Conservation (phyloP, 2,888 invertebrate genomes). For the Unio pictorum region DNA sequence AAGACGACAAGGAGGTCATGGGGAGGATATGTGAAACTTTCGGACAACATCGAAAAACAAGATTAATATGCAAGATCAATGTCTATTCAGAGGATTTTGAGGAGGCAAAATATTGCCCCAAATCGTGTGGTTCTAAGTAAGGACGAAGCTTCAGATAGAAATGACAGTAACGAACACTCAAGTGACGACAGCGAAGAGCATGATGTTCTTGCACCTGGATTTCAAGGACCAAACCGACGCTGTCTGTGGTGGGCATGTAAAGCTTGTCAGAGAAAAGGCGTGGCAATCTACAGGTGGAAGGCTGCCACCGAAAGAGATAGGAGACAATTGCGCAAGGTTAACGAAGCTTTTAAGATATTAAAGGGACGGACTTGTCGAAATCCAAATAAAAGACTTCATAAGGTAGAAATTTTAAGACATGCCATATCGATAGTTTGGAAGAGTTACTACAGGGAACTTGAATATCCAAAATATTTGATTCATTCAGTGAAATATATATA, state of each 20-base stretch:
- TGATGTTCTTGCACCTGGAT: constrained; percentile 72
- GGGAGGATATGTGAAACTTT: not conserved
- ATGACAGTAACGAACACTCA: constrained; percentile 46
- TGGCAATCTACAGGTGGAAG: constrained; percentile 94
- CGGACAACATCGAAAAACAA: no score
- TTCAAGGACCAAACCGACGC: constrained; percentile 75
- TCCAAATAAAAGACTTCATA: constrained; percentile 96
- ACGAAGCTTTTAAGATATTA: constrained; percentile 97
- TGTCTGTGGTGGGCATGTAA: constrained; percentile 98
- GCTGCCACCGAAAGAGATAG: constrained; percentile 97
- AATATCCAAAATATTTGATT: constrained; percentile 46
- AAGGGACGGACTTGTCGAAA: constrained; percentile 93
- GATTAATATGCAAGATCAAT: constrained; percentile 4
- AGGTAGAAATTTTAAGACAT: constrained; percentile 96
- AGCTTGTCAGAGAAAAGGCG: constrained; percentile 94
- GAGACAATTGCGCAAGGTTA: constrained; percentile 94
- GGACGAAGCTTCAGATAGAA: constrained; percentile 39
- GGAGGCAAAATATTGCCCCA: constrained; percentile 36
- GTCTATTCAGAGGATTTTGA: constrained; percentile 18
- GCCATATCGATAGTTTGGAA: constrained; percentile 87
- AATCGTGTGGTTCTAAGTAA: constrained; percentile 35
- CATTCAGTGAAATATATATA: constrained; percentile 18
- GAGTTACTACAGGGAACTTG: constrained; percentile 71
- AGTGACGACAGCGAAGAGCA: constrained; percentile 53
- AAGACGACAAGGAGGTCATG: constrained; percentile 18